phyloP scores from a whole-genome alignment of 2,888 invertebrate genomes.

The Drosophila gaucha region DNA sequence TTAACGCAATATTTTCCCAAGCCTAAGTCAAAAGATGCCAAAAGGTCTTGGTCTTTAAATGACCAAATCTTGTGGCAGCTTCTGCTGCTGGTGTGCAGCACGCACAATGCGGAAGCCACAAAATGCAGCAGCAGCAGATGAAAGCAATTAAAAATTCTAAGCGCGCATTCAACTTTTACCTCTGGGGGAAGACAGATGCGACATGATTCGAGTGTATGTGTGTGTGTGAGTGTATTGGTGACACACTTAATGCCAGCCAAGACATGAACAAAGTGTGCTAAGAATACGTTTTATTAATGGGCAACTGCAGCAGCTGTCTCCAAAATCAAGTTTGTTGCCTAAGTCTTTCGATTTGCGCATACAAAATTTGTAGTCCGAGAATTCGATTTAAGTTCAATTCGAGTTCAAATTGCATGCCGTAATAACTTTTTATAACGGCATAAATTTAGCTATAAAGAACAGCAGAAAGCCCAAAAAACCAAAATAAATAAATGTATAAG shows the following conservation, averaged over 20 bases:
- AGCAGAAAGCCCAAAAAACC: conserved; percentile 15
- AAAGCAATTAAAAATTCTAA: conserved; percentile 79
- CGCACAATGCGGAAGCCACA: conserved; percentile 76
- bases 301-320: conserved; percentile 2
- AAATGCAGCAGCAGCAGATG: conserved; percentile 51
- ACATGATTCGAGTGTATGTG: conserved; percentile 15
- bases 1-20: conserved; percentile 58
- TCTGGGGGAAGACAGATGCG: conserved; percentile 25
- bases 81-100: conserved; percentile 31
- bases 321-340: conserved; percentile 66
- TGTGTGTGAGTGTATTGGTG: conserved; percentile 44
- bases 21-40: conserved; percentile 34
- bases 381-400: conserved; percentile 11
- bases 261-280: conserved; percentile 24
- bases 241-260: conserved; percentile 56
- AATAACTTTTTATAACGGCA: conserved; percentile 75
- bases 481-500: conserved; percentile 16
- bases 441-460: conserved; percentile 48
- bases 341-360: conserved; percentile 64
- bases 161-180: conserved; percentile 68
- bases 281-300: conserved; percentile 14
- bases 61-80: conserved; percentile 20
- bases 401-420: conserved; percentile 17
- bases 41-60: conserved; percentile 50
- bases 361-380: no score